Evolutionary conservation across 1,140 invertebrate genomes (phyloP).

Genomic region (Arion vulgaris): DNA sequence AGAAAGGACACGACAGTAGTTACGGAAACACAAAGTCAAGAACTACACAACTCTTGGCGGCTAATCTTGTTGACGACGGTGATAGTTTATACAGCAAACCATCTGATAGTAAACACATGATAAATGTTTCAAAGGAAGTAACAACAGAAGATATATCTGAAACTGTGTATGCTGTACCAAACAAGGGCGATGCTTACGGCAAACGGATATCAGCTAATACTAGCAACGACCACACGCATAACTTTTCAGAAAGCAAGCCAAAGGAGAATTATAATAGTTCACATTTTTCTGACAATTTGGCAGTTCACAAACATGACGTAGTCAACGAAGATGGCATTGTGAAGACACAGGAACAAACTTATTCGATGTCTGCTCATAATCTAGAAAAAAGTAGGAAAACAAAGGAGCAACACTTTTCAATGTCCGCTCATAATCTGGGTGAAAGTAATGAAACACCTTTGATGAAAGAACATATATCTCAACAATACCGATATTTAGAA

Average conservation of each 20-base stretch:
- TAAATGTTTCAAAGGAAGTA: neutral
- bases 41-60: neutral
- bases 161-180: neutral
- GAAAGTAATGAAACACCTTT: no score
- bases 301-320: neutral
- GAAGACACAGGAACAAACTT: neutral
- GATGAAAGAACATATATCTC: no score
- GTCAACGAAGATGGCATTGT: neutral
- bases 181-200: neutral
- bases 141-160: neutral
- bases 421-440: neutral
- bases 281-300: neutral
- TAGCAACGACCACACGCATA: neutral
- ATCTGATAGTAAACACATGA: neutral
- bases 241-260: neutral
- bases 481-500: no score
- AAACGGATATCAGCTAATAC: neutral
- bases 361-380: neutral
- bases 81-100: neutral
- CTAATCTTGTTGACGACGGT: neutral
- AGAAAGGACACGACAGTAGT: neutral
- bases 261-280: neutral
- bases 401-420: neutral
- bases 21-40: neutral
- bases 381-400: neutral